Evolutionary conservation across 2,888 invertebrate genomes (phyloP).

Genomic region (Macroteleia sp.): DNA sequence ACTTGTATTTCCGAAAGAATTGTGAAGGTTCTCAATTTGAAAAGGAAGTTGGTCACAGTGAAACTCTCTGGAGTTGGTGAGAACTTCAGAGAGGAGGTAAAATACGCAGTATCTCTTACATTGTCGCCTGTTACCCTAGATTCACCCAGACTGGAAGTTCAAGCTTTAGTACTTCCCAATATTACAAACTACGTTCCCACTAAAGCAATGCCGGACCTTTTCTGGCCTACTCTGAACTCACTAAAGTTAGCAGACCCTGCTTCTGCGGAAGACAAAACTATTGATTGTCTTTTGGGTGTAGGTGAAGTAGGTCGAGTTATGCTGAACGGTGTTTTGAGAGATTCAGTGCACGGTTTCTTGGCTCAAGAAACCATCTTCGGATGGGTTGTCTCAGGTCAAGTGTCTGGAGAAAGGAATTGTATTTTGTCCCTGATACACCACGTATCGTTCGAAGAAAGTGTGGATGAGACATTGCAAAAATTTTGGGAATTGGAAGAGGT

Average conservation of each 20-base stretch:
- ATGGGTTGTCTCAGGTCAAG: constrained; percentile 8
- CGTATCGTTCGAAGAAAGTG: not conserved
- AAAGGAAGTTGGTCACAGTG: no score
- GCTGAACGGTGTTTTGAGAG: constrained; percentile 5
- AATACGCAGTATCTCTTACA: not conserved
- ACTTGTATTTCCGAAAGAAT: constrained; percentile 6
- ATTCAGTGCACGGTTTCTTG: not conserved
- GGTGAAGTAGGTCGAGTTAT: constrained; percentile 7
- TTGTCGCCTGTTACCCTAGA: not conserved
- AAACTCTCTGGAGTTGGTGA: not conserved
- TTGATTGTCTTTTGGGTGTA: constrained; percentile 9
- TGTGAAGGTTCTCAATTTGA: not conserved
- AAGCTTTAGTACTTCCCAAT: not conserved
- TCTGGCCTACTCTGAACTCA: constrained; percentile 2
- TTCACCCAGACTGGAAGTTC: not conserved
- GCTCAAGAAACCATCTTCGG: constrained; percentile 22
- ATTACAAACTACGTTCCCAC: not conserved
- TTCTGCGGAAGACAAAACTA: not conserved
- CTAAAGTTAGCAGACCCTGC: constrained; percentile 17
- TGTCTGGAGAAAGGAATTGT: not conserved
- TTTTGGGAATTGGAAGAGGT: not conserved
- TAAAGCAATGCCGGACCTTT: not conserved
- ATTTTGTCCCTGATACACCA: not conserved
- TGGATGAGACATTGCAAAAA: not conserved
- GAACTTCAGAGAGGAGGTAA: not conserved